Conservation (phyloP, 2,113 vertebrate genomes). For the human (Homo sapiens) region GRCh38 chr3:148814501-148815000, state of each 20-base stretch:
- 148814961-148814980: conserved; percentile 56
- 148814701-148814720: background rate
- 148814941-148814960: conserved; percentile 32
- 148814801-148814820: background rate
- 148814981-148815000: conserved; percentile 65
- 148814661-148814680: background rate
- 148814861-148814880: conserved; percentile 48
- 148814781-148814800: background rate
- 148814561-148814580: background rate
- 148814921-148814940: conserved; percentile 2
- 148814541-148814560: background rate
- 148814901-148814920: conserved; percentile 54
- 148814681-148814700: background rate
- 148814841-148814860: background rate
- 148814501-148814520: background rate
- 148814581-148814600: background rate
- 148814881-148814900: background rate
- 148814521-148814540: background rate
- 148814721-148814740: background rate
- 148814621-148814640: background rate
- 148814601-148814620: background rate
- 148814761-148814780: background rate
- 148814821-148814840: background rate
- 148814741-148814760: background rate
- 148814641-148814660: background rate